Conservation (phyloP, 64 coral and sea anemone species). For the Platygyra sinensis region DNA sequence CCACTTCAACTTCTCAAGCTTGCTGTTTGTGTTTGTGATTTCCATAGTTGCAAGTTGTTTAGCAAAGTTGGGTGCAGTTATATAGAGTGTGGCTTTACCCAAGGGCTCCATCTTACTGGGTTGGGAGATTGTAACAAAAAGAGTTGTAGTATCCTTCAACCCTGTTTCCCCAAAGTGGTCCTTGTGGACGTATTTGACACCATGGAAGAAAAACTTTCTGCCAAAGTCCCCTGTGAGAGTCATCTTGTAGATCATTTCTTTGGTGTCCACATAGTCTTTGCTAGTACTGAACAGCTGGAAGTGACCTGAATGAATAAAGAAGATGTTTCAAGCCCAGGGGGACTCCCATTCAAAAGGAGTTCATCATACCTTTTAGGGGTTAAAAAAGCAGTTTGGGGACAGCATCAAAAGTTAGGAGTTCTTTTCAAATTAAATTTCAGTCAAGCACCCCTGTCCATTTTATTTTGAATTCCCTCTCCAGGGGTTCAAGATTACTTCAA, state of each 20-base stretch:
- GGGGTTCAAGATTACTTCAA: too few species aligned
- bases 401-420: too few species aligned
- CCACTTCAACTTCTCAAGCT: conserved; percentile 37
- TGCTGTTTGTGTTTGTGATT: conserved; percentile 48
- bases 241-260: conserved; percentile 66
- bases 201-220: conserved; percentile 39
- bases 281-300: conserved; percentile 30
- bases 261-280: conserved; percentile 11
- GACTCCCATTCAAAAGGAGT: too few species aligned
- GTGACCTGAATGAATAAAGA: background rate
- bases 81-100: conserved; percentile 26
- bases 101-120: background rate
- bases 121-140: conserved; percentile 43
- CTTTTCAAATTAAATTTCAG: too few species aligned
- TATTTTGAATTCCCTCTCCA: too few species aligned
- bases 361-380: too few species aligned
- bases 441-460: too few species aligned
- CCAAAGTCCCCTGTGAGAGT: background rate
- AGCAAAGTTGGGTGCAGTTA: conserved; percentile 38
- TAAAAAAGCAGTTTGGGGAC: too few species aligned
- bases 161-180: conserved; percentile 51
- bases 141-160: conserved; percentile 47
- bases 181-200: conserved; percentile 50
- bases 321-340: too few species aligned
- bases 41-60: conserved; percentile 50